A percentile compares a stretch with the other conserved stretches of the same genome.
These are phyloP conservation scores for Pterocles burchelli DNA, from an alignment of 2,113 vertebrate species.

Conservation along the genomic window DNA sequence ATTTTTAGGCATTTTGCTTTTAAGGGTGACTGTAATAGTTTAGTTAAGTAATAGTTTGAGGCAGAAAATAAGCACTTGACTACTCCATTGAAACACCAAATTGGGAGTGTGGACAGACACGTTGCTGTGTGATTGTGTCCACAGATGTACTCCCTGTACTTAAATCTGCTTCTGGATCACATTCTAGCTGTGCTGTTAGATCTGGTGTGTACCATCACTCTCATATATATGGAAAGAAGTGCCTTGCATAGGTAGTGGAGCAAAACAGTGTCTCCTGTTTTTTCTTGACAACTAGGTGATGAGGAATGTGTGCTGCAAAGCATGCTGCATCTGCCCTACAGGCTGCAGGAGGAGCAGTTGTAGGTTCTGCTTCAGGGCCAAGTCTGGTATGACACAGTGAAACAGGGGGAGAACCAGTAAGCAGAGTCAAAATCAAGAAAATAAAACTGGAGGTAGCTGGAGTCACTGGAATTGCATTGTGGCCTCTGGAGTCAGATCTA, in stretches of 20 bases:
- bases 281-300: rapidly evolving
- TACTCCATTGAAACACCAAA: background rate
- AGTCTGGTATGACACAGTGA: background rate
- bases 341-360: background rate
- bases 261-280: background rate
- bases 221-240: background rate
- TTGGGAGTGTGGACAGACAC: rapidly evolving
- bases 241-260: rapidly evolving
- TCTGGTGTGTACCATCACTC: background rate
- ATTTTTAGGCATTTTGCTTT: background rate
- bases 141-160: background rate
- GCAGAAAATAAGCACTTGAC: background rate
- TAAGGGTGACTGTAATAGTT: background rate
- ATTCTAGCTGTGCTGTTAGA: background rate
- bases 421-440: background rate
- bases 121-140: too few species aligned
- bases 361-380: background rate
- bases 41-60: background rate
- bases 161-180: background rate
- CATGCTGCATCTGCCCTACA: rapidly evolving
- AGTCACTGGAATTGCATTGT: background rate
- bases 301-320: background rate
- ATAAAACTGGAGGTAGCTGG: background rate
- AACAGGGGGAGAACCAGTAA: background rate
- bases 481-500: rapidly evolving